Evolutionary conservation across 2,797 vertebrate genomes (phyloP), one percentile per base, ranked within the genome.

Genomic region (Lateolabrax maculatus): DNA sequence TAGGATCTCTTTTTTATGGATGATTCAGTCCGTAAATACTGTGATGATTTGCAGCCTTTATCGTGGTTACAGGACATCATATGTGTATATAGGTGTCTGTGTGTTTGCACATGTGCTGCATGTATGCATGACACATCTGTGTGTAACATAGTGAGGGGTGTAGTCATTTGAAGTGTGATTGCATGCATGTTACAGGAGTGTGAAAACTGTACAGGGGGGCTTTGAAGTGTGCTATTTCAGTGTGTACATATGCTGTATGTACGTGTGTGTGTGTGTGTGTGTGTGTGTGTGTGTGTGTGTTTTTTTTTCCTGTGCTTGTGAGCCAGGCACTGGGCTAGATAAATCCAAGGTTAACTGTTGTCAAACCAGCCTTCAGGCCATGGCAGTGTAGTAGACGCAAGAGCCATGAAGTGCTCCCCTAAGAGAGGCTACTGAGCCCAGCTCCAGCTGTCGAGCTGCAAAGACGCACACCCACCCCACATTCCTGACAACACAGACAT

Each of bases 261-360:
- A 43, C 23, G n/a, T 75, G 27, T 67, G 4, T 43, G 2, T 63
- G 7, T 27, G 58, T 43, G 12, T 21, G 46, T 52, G 39, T 18
- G 49, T 69, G 62, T 56, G 29, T 56, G 6, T 44, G 15, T 53
- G 39, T 31, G 21, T 15, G 51, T 62, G 71, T 76, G 52, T 73
- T 36, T 72, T n/a, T n/a, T n/a, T n/a, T n/a, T n/a, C n/a, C 16
- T 58, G 77, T 70, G 87, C 44, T 79, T 62, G 48, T 71, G 77
- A 80, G 78, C 69, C 10, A 55, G 66, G 79, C 65, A 68, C 61
- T 53, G 81, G 77, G 86, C 78, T 68, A 79, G 85, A 90, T 94
- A 87, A 91, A 90, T 93, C 88, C 93, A 95, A 94, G 93, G 93
- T 93, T 93, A 94, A 94, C 88, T 81, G 93, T 91, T 93, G 92